Base-by-base conservation (phyloP, 1,140 invertebrate genomes). In the Zaprionus gabonicus region DNA sequence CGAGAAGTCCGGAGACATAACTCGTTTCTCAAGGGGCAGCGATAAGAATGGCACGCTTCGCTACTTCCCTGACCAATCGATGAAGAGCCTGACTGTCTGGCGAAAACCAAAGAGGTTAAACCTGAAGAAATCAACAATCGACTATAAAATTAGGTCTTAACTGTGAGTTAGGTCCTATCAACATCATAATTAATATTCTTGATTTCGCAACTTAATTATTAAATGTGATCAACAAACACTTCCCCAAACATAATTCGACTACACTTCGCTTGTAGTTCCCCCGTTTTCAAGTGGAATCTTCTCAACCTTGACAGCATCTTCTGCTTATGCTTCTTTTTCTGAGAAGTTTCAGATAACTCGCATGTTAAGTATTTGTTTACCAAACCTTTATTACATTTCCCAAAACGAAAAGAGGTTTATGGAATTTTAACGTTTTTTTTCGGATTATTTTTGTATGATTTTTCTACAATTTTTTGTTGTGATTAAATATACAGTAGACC, bases 401-500 rank as follows among this genome's bases (percentile, higher is more conserved):
- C 57, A 44, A 15, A 31, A 72, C 57, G n/a, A 66, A 76, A 72
- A 38, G 55, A 57, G 56, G 17, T 60, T 25, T n/a, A 60, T 53
- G 36, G 44, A 64, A 64, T 78, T 87, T 86, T 87, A 62, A 70
- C 67, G 41, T 44, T 64, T 83, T 87, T 74, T 87, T 74, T 71
- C 41, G 57, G 34, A 66, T 69, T 44, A 44, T 83, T 75, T 66
- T 77, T 72, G 38, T 41, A 41, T 28, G 65, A 57, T 55, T 75
- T 83, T 84, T 84, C 44, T 78, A 77, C 67, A 83, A 62, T 76
- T 73, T 75, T 90, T 79, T 72, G 70, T 71, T 17, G 73, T 78
- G 65, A 71, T 82, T 79, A 74, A 83, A 72, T 83, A 72, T 88
- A 88, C 59, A 86, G 59, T 82, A 71, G 67, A 63, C 72, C 69